Percentiles rank a stretch among this genome's conserved stretches.
These are phyloP conservation scores for Ochropleura leucogaster DNA, from an alignment of 2,888 invertebrate species.

Conservation along the genomic window DNA sequence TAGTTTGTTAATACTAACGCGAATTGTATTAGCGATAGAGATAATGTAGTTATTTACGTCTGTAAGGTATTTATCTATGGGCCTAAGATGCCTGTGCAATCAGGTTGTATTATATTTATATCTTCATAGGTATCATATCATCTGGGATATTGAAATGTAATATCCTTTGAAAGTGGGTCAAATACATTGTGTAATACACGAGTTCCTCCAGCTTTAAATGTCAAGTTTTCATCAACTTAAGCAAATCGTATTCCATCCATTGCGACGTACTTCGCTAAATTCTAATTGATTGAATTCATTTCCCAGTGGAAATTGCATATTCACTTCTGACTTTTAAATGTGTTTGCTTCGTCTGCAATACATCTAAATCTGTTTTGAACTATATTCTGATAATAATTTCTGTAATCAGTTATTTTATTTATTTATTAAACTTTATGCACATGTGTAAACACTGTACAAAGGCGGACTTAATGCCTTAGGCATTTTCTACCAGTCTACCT, in stretches of 20 bases:
- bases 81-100: too few species aligned
- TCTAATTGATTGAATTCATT: conserved; percentile 55
- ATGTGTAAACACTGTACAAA: too few species aligned
- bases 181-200: conserved; percentile 36
- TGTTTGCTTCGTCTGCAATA: conserved; percentile 1
- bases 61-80: too few species aligned
- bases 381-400: not conserved
- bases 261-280: conserved; percentile 26
- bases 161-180: conserved; percentile 2
- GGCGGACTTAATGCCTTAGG: too few species aligned
- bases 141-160: not conserved
- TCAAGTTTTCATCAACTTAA: conserved; percentile 45
- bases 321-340: conserved; percentile 34
- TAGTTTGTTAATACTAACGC: too few species aligned
- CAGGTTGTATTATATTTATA: not conserved
- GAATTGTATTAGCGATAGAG: too few species aligned
- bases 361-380: not conserved
- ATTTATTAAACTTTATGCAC: too few species aligned
- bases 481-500: too few species aligned
- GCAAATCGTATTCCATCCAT: conserved; percentile 37
- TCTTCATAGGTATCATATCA: too few species aligned
- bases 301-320: conserved; percentile 45
- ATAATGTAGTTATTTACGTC: too few species aligned
- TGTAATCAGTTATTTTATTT: too few species aligned
- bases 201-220: conserved; percentile 31